phyloP scores from a whole-genome alignment of 2,888 invertebrate genomes.

The Atethmia centrago region DNA sequence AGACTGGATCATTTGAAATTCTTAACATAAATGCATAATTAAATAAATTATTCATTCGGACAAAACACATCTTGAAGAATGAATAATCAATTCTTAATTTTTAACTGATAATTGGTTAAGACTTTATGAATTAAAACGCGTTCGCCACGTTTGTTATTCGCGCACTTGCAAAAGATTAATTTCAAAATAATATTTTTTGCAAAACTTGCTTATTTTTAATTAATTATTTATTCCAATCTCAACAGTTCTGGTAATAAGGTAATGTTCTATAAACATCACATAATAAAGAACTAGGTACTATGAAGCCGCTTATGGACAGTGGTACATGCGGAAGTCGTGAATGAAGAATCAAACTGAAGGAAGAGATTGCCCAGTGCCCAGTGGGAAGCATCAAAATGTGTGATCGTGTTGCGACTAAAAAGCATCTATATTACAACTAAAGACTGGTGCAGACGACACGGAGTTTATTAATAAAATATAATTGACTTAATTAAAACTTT shows the following conservation, averaged over 20 bases:
- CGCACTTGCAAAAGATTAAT: conserved; percentile 11
- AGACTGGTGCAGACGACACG: conserved; percentile 48
- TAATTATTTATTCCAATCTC: conserved; percentile 22
- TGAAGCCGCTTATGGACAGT: conserved; percentile 58
- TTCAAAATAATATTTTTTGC: conserved; percentile 37
- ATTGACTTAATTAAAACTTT: background rate
- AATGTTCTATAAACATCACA: conserved; percentile 41
- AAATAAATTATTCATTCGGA: conserved; percentile 37
- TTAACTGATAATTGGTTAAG: conserved; percentile 16
- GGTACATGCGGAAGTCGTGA: conserved; percentile 69
- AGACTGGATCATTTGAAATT: conserved; percentile 40
- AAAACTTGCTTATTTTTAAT: background rate
- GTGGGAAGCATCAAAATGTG: conserved; percentile 83
- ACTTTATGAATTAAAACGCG: background rate
- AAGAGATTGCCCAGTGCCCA: conserved; percentile 69
- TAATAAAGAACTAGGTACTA: conserved; percentile 37
- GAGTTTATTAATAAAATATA: background rate
- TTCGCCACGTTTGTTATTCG: conserved; percentile 20
- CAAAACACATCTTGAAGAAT: conserved; percentile 19
- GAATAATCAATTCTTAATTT: conserved; percentile 17
- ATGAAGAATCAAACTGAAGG: conserved; percentile 57
- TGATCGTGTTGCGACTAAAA: conserved; percentile 84
- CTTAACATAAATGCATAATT: conserved; percentile 11
- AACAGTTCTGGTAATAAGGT: conserved; percentile 12
- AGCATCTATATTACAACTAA: conserved; percentile 75